Evolutionary conservation across 2,888 invertebrate species (phyloP).

Genomic region (Pegoplata infirma): DNA sequence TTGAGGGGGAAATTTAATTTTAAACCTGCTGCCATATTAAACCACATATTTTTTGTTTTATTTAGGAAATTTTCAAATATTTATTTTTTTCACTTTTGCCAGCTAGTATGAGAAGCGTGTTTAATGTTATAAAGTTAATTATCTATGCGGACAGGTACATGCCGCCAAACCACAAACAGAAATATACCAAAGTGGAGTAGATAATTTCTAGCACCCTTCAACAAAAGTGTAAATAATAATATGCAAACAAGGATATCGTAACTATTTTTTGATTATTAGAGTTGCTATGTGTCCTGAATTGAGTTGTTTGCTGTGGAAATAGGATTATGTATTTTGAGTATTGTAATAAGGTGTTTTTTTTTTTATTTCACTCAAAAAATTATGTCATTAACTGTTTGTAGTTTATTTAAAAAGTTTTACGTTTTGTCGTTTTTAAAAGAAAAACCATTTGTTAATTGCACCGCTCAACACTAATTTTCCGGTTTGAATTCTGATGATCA

Average conservation of each 20-base stretch:
- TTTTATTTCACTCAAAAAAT: no score
- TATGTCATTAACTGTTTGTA: no score
- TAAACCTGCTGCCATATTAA: constrained; percentile 15
- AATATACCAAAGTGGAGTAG: constrained; percentile 45
- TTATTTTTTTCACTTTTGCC: neutral
- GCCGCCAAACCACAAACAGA: constrained; percentile 27
- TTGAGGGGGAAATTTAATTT: neutral
- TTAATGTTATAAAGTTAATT: constrained; percentile 59
- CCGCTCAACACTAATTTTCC: no score
- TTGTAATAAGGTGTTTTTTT: no score
- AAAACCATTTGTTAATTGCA: no score
- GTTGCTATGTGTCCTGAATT: constrained; percentile 18
- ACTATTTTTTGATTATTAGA: neutral
- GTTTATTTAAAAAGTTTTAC: no score
- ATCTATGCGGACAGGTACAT: constrained; percentile 59
- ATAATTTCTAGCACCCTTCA: constrained; percentile 65
- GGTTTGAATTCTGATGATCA: no score
- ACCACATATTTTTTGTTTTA: constrained; percentile 40
- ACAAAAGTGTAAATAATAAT: constrained; percentile 54
- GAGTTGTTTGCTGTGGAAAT: neutral
- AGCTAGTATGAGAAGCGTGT: constrained; percentile 49
- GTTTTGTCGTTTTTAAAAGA: no score
- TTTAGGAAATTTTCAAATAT: constrained; percentile 34
- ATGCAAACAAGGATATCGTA: constrained; percentile 45
- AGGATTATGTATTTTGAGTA: no score